Evolutionary conservation across 2,888 invertebrate genomes (phyloP).

Genomic region (Epirrhoe tristata): DNA sequence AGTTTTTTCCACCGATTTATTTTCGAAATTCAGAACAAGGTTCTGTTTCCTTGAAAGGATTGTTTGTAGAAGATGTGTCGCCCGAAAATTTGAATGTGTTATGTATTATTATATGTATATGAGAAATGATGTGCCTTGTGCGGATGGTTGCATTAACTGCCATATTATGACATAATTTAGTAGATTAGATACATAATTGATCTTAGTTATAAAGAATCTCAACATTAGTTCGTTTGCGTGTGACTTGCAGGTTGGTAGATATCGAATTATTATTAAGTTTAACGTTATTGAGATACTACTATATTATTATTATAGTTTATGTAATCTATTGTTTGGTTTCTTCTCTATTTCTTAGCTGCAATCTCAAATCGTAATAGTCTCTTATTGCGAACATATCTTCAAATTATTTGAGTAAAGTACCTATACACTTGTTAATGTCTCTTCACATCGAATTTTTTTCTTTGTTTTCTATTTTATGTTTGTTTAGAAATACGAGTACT

Average conservation of each 20-base stretch:
- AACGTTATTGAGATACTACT: conserved; percentile 58
- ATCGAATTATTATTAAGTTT: conserved; percentile 76
- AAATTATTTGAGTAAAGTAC: conserved; percentile 53
- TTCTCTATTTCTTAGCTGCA: conserved; percentile 53
- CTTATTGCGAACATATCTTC: conserved; percentile 63
- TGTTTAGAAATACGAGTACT: conserved; percentile 57
- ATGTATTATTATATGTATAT: conserved; percentile 41
- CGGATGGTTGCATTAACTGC: conserved; percentile 84
- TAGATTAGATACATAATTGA: conserved; percentile 65
- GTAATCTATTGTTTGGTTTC: conserved; percentile 67
- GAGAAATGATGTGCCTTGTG: conserved; percentile 71
- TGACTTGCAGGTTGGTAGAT: conserved; percentile 77
- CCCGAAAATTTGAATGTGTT: conserved; percentile 55
- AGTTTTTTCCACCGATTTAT: conserved; percentile 77
- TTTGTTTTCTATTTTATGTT: conserved; percentile 61
- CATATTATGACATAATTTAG: conserved; percentile 85
- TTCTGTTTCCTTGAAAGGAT: conserved; percentile 65
- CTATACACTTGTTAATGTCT: conserved; percentile 77
- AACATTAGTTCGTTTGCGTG: conserved; percentile 74
- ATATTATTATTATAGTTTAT: conserved; percentile 52
- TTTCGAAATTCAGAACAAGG: conserved; percentile 76
- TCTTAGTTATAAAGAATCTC: conserved; percentile 74
- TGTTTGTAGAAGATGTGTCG: conserved; percentile 64
- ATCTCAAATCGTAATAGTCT: conserved; percentile 41
- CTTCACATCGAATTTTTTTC: conserved; percentile 68